phyloP scores from a whole-genome alignment of 2,113 vertebrate genomes.

The Numenius arquata region DNA sequence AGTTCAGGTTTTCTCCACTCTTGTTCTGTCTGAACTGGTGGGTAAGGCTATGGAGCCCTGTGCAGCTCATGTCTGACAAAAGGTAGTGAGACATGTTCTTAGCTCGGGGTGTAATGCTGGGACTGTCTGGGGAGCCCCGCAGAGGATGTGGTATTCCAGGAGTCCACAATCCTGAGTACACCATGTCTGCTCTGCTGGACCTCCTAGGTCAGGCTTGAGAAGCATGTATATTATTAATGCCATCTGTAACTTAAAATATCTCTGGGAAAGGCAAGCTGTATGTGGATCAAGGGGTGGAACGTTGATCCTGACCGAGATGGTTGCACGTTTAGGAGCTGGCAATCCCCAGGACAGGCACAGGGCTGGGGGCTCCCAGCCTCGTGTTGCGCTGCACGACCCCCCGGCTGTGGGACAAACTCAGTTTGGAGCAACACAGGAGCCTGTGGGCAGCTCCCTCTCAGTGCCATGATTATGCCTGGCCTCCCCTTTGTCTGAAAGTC shows the following conservation, averaged over 20 bases:
- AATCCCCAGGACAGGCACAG: too few relatives aligned
- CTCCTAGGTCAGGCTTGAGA: not conserved
- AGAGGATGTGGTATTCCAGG: rapidly evolving
- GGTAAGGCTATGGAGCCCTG: not conserved
- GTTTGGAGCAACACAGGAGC: too few relatives aligned
- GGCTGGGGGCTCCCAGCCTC: not conserved
- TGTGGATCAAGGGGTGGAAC: not conserved
- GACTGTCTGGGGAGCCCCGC: not conserved
- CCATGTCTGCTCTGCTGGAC: not conserved
- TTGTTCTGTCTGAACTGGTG: not conserved
- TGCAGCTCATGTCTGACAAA: not conserved
- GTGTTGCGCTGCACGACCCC: rapidly evolving
- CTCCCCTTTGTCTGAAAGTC: too few relatives aligned
- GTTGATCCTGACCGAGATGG: rapidly evolving
- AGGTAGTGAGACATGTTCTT: not conserved
- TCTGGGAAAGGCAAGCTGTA: not conserved
- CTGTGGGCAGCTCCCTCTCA: not conserved
- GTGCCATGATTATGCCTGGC: rapidly evolving
- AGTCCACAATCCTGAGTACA: rapidly evolving
- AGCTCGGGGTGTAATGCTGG: not conserved
- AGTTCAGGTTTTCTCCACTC: not conserved
- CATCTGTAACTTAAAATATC: not conserved
- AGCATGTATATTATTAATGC: not conserved
- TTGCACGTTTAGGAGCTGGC: rapidly evolving
- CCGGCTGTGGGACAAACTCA: not conserved